Base-by-base conservation (phyloP, 2,888 invertebrate genomes). In the Pheosia tremula region DNA sequence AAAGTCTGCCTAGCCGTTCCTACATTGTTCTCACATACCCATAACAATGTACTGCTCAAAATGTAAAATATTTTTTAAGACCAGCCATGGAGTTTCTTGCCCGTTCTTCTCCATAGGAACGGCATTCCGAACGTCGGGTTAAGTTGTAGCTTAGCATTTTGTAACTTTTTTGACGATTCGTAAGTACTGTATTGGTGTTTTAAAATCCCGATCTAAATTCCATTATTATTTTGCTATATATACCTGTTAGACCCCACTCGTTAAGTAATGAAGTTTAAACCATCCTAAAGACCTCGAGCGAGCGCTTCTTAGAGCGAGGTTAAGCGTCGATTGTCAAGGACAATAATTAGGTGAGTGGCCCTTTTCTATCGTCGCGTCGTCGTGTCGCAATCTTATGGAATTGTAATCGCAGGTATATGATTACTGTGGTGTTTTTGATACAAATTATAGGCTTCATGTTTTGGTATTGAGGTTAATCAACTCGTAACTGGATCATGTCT, bases 231-330 rank as follows among this genome's bases (percentile, higher is more conserved):
- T 43, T 43, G 43, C 43, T 43, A 2, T 43, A 8, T 2, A 45
- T 45, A 9, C n/a, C 11, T 47, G n/a, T n/a, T 47, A 47, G 47
- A n/a, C 47, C 11, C n/a, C 47, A n/a, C n/a, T 47, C n/a, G n/a
- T 43, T 47, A 47, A 11, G n/a, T 47, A 9, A 47, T 47, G 11
- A 47, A 4, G n/a, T n/a, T n/a, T 47, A 47, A 47, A 3, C 11
- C 47, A n/a, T 55, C 55, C 10, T 3, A n/a, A 3, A 55, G 55
- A 55, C 55, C 55, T 55, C 13, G 55, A 38, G 39, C 45, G 7
- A 10, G 45, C 45, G 36, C 45, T 55, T 55, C 55, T n/a, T 45
- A 45, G 56, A 45, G 45, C 56, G 56, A 56, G 56, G 56, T 56
- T 43, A 43, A 52, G 56, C 57, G 43, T 3, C 47, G 11, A 54